These are phyloP conservation scores for Glyptemys insculpta DNA, from an alignment of 2,797 vertebrate genomes.

Conservation along the genomic window DNA sequence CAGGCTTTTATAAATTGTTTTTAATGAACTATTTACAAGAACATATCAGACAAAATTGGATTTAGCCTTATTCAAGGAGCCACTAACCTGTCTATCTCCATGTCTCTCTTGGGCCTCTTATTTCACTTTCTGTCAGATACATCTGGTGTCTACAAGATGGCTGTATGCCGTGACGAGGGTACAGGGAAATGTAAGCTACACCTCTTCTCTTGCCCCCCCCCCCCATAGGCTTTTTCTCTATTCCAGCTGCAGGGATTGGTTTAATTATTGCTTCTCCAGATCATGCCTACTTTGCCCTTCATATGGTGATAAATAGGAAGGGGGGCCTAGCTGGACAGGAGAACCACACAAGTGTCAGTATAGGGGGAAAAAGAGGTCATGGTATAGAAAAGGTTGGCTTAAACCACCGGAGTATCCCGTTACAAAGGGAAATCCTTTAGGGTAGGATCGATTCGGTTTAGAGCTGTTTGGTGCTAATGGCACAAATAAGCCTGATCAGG, in stretches of 20 bases:
- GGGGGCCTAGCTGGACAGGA: too few species aligned
- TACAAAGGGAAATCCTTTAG: neutral
- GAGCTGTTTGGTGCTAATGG: neutral
- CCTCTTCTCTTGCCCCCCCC: neutral
- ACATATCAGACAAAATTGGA: fast-evolving
- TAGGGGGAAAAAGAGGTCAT: neutral
- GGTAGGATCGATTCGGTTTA: neutral
- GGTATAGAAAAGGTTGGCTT: neutral
- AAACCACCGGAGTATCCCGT: neutral
- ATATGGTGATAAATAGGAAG: too few species aligned
- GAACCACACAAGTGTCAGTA: too few species aligned
- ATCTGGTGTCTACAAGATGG: neutral
- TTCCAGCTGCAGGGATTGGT: neutral
- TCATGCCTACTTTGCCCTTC: too few species aligned
- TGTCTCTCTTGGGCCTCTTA: neutral
- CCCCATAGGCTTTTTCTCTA: neutral
- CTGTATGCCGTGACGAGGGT: neutral
- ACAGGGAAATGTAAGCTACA: neutral
- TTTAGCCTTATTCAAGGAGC: neutral
- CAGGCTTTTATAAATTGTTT: neutral
- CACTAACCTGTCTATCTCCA: fast-evolving
- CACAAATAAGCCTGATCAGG: neutral
- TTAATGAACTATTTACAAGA: neutral
- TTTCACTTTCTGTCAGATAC: neutral
- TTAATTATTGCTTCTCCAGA: too few species aligned